Percentiles rank a stretch among this genome's conserved stretches.
phyloP scores from a whole-genome alignment of 2,888 invertebrate genomes.

The Meganola albula region DNA sequence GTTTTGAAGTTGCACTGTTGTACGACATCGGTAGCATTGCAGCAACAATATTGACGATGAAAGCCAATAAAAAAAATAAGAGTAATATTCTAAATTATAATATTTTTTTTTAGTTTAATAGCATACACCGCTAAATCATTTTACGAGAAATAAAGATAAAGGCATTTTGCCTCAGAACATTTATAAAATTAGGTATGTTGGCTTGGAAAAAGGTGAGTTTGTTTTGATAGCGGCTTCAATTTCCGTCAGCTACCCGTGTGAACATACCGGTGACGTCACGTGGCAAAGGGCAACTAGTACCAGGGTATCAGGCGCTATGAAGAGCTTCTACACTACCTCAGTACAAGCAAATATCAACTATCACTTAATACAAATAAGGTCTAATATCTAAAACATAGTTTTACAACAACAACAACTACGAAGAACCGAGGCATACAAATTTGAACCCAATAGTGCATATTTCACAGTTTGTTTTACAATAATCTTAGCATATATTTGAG shows the following conservation, averaged over 20 bases:
- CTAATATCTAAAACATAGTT: slow-evolving; percentile 2
- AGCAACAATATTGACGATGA: no score
- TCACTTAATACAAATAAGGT: slow-evolving; percentile 5
- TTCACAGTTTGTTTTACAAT: slow-evolving; percentile 9
- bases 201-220: no score
- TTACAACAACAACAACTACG: neutral
- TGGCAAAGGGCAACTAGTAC: slow-evolving; percentile 59
- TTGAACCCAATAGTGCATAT: slow-evolving; percentile 10
- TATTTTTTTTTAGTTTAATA: no score
- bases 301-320: slow-evolving; percentile 41
- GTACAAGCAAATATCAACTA: slow-evolving; percentile 10
- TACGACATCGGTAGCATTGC: no score
- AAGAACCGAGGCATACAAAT: slow-evolving; percentile 4
- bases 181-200: neutral
- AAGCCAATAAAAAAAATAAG: no score
- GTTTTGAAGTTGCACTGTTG: no score
- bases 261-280: slow-evolving; percentile 55
- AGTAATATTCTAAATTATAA: no score
- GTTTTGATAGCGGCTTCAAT: neutral
- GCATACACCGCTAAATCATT: no score
- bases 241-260: slow-evolving; percentile 15
- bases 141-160: neutral
- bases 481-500: neutral
- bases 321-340: slow-evolving; percentile 22
- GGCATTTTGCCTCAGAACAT: neutral